Evolutionary conservation across 2,888 invertebrate genomes (phyloP), one percentile per base, ranked within the genome.

Genomic region (Tipula helvola): DNA sequence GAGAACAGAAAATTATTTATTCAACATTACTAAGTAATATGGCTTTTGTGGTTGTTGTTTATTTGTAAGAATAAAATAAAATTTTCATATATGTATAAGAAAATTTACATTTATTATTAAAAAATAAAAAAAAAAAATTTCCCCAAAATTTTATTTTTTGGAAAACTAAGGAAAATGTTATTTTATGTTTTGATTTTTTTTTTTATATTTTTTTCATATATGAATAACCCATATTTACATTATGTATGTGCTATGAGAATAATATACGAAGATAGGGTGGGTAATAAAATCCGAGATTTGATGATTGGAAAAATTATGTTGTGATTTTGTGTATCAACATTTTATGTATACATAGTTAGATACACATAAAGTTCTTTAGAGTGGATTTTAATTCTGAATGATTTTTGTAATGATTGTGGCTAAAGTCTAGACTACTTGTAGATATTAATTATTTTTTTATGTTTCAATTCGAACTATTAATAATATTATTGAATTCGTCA

Each of bases 31-130:
- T 84, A 84, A 84, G 84, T 84, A 84, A 84, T 84, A 41, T 84
- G 84, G 84, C 41, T 84, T 84, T 84, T 84, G 84, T 84, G 84
- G 84, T 84, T 84, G 36, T 84, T 84, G 84, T 84, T 84, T 84
- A 84, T 84, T 84, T 84, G 84, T 28, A 71, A 71, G 28, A 71
- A 28, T 28, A 71, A 28, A 71, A 71, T 28, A 71, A 28, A 71
- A 71, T 28, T 28, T 71, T 71, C 12, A 28, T 28, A 71, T 71
- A 42, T 42, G 12, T 18, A 39, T 16, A 36, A 84, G 16, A 39
- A 84, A 84, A 39, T 84, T 84, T 84, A 84, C 36, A 84, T 84
- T 84, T 84, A 84, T 84, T 84, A 84, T 84, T 84, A 84, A 84
- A 84, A 84, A 84, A 36, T 12, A 3, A 36, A 83, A 83, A 83